Conservation (phyloP, 2,797 vertebrate species). For the Lindbergichthys nudifrons region DNA sequence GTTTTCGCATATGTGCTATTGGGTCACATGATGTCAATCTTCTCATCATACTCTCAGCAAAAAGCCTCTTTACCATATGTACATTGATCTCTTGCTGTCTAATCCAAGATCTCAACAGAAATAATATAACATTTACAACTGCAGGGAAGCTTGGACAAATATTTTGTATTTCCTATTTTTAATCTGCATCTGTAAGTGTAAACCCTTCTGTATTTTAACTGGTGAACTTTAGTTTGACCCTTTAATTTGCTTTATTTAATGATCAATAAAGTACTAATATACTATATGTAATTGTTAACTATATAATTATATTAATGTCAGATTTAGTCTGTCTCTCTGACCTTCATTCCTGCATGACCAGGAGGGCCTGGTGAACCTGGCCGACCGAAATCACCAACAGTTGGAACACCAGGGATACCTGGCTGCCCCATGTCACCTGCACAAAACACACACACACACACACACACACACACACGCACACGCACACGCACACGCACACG, state of each 20-base stretch:
- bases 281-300: background rate
- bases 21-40: background rate
- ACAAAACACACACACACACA: slow-evolving; percentile 15
- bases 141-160: background rate
- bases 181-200: background rate
- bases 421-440: slow-evolving; percentile 73
- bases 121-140: background rate
- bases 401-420: slow-evolving; percentile 55
- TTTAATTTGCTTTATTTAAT: background rate
- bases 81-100: background rate
- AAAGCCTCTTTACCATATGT: background rate
- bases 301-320: background rate
- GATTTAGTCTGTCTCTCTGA: slow-evolving; percentile 37
- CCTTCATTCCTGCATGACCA: slow-evolving; percentile 72
- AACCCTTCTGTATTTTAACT: background rate
- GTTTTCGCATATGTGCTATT: background rate
- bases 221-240: background rate
- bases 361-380: slow-evolving; percentile 64
- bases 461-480: slow-evolving; percentile 14
- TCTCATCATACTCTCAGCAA: background rate
- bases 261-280: background rate
- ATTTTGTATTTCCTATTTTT: background rate
- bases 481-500: slow-evolving; percentile 19
- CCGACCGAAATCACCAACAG: slow-evolving; percentile 56
- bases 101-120: background rate